Evolutionary conservation across 2,888 invertebrate genomes (phyloP), one percentile per base, ranked within the genome.

Genomic region (Epistrophella euchroma): DNA sequence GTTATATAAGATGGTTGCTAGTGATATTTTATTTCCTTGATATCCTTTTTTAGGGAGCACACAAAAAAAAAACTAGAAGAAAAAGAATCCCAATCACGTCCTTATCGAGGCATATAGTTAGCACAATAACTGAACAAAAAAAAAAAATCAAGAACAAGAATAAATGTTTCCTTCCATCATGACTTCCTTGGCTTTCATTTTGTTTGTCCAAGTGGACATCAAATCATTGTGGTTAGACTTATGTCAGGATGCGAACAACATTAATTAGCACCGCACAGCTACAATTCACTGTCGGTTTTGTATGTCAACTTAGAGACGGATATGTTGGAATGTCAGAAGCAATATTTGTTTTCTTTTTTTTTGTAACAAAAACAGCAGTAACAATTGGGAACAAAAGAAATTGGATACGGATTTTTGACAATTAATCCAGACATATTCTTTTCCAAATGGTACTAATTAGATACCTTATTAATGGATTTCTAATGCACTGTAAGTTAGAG

Each of bases 161-260:
- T 62, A 62, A 62, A 62, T 62, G 43, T 45, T 43, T 62, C 43
- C 43, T 62, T 62, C 62, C 43, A 62, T 17, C 19, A 58, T 4
- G 62, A 64, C 32, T 64, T 47, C 64, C 68, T 68, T 35, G 10
- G 25, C 22, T 37, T 68, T 68, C 22, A 68, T 22, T 52, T 68
- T 50, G 47, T 66, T 32, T 66, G 66, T 66, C n/a, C 64, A 50
- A 55, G 40, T 50, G 74, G 52, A 40, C 62, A 74, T 76, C 66
- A 68, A 66, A 75, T 75, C 58, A 68, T 58, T 68, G 45, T 56
- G 73, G 60, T 62, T 45, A 25, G 74, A 71, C 74, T 75, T 75
- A 79, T 74, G 83, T 74, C 83, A 74, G 77, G 74, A 74, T 74
- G 40, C 78, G 28, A 74, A 70, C 83, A 74, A 70, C 83, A 78